Evolutionary conservation across 1,140 invertebrate species (phyloP).

Genomic region (Drosophila littoralis): DNA sequence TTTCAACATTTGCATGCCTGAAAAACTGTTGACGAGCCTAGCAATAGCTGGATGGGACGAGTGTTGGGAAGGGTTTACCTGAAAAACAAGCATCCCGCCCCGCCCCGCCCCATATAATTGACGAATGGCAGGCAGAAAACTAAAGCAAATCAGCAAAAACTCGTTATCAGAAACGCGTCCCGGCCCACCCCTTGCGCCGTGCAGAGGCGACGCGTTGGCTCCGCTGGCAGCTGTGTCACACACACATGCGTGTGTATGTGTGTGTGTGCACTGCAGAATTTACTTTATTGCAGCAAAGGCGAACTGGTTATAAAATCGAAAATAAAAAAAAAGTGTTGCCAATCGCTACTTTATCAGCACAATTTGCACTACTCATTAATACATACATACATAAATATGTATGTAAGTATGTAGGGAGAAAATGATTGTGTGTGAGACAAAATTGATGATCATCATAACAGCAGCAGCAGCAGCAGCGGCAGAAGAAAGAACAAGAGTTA

Average conservation of each 20-base stretch:
- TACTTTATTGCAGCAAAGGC: not conserved
- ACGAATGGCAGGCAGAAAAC: not conserved
- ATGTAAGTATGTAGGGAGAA: no score
- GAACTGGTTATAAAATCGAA: conserved; percentile 2
- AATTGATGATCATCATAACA: conserved; percentile 7
- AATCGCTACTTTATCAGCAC: conserved; percentile 35
- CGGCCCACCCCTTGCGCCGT: not conserved
- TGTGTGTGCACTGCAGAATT: conserved; percentile 8
- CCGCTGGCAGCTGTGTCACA: conserved; percentile 10
- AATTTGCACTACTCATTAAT: conserved; percentile 35
- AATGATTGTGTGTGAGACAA: conserved; percentile 15
- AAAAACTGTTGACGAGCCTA: not conserved
- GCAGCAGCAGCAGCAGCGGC: not conserved
- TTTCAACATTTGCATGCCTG: no score
- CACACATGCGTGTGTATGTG: not conserved
- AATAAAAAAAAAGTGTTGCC: conserved; percentile 27
- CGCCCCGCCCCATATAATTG: not conserved
- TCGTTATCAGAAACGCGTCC: conserved; percentile 28
- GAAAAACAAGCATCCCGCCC: not conserved
- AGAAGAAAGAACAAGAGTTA: conserved; percentile 12
- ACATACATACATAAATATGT: no score
- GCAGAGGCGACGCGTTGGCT: conserved; percentile 20
- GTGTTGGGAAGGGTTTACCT: conserved; percentile 1
- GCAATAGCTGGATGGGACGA: not conserved
- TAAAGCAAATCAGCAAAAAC: conserved; percentile 17